Conservation (phyloP, 2,797 vertebrate species). For the Notamacropus eugenii region DNA sequence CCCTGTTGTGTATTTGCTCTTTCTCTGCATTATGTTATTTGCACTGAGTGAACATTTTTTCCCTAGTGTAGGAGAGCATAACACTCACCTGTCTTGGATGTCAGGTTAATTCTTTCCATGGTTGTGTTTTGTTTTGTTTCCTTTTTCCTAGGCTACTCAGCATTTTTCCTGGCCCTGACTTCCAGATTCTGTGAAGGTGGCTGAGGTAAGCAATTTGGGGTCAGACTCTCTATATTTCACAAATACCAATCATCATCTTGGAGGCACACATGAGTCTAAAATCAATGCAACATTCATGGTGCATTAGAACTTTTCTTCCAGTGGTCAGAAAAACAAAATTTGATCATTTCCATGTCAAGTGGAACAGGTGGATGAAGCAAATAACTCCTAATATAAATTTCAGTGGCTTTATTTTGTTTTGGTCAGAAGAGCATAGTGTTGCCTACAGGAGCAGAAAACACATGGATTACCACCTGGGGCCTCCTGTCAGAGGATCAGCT, state of each 20-base stretch:
- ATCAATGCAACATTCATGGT: slow-evolving; percentile 36
- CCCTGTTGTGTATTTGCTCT: slow-evolving; percentile 27
- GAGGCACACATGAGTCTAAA: neutral
- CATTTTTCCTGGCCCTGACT: slow-evolving; percentile 53
- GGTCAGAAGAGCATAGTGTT: neutral
- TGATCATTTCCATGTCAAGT: neutral
- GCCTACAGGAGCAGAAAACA: neutral
- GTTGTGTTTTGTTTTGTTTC: neutral
- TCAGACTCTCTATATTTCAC: neutral
- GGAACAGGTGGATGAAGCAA: neutral
- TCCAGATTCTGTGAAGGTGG: slow-evolving; percentile 26
- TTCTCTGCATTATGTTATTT: slow-evolving; percentile 31
- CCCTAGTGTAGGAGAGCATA: neutral
- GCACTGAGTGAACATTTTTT: neutral
- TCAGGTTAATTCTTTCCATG: neutral
- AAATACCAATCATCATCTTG: neutral
- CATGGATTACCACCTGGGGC: neutral
- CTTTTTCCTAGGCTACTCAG: slow-evolving; percentile 51
- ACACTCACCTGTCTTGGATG: neutral
- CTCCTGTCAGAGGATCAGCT: neutral
- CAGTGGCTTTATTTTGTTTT: neutral
- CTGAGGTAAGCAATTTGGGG: slow-evolving; percentile 75
- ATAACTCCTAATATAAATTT: slow-evolving; percentile 47
- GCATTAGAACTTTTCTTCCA: neutral
- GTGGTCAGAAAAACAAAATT: slow-evolving; percentile 23